phyloP scores from a whole-genome alignment of 2,113 vertebrate genomes.

The Trichomycterus rosablanca region DNA sequence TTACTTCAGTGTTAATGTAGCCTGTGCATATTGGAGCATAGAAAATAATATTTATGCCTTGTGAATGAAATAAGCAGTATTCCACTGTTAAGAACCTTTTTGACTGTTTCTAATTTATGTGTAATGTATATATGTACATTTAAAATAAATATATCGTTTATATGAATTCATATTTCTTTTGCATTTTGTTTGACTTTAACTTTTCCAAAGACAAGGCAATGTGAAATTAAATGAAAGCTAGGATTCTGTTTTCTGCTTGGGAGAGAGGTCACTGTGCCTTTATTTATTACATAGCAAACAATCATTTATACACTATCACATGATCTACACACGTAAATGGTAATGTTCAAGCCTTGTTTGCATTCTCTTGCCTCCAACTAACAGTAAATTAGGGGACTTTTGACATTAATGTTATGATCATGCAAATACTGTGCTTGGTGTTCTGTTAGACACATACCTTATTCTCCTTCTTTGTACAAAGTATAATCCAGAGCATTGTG shows the following conservation, averaged over 20 bases:
- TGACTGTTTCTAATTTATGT: conserved; percentile 60
- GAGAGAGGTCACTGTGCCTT: no score
- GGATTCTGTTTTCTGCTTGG: background rate
- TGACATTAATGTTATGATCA: no score
- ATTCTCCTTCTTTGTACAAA: no score
- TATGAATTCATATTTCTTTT: conserved; percentile 6
- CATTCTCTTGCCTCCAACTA: no score
- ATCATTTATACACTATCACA: background rate
- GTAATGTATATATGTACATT: conserved; percentile 59
- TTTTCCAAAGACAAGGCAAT: no score
- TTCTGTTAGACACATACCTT: no score
- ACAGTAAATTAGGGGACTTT: no score
- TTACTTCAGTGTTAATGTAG: conserved; percentile 11
- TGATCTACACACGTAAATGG: background rate
- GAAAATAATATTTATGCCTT: conserved; percentile 33
- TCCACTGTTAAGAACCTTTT: conserved; percentile 31
- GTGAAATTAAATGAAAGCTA: background rate
- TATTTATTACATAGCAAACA: no score
- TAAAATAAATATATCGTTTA: conserved; percentile 40
- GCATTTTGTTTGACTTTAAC: background rate
- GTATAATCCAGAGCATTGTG: no score
- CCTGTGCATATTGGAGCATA: conserved; percentile 48
- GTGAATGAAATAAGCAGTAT: conserved; percentile 13
- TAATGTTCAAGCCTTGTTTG: no score
- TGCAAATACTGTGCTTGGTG: no score